phyloP scores from a whole-genome alignment of 2,797 vertebrate species.

The Lycodopsis pacificus region DNA sequence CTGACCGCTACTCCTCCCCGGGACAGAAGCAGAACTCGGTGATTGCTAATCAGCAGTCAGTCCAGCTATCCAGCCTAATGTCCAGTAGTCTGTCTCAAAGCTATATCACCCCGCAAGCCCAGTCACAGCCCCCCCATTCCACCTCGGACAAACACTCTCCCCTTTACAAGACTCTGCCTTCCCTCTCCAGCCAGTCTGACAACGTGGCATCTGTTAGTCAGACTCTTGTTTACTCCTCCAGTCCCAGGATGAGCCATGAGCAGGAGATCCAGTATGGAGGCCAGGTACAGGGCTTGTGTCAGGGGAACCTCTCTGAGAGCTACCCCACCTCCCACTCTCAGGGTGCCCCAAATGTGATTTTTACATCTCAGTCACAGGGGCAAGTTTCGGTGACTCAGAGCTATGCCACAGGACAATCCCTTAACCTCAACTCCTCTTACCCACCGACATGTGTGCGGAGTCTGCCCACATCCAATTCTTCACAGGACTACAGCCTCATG shows the following conservation, averaged over 20 bases:
- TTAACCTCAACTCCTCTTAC: slow-evolving; percentile 90
- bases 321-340: slow-evolving; percentile 94
- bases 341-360: slow-evolving; percentile 91
- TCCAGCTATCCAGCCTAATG: slow-evolving; percentile 91
- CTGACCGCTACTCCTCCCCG: slow-evolving; percentile 90
- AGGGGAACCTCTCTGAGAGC: slow-evolving; percentile 90
- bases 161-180: slow-evolving; percentile 91
- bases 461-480: slow-evolving; percentile 87
- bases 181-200: slow-evolving; percentile 90
- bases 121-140: slow-evolving; percentile 90
- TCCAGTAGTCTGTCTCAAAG: slow-evolving; percentile 92
- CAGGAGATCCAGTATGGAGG: slow-evolving; percentile 88
- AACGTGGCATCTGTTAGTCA: slow-evolving; percentile 89
- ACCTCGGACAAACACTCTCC: slow-evolving; percentile 90
- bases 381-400: slow-evolving; percentile 90
- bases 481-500: slow-evolving; percentile 89
- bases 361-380: slow-evolving; percentile 93
- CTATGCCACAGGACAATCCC: slow-evolving; percentile 90
- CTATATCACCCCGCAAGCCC: slow-evolving; percentile 88
- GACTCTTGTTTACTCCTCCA: slow-evolving; percentile 89
- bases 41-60: slow-evolving; percentile 94
- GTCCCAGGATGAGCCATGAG: slow-evolving; percentile 87
- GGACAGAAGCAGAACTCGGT: slow-evolving; percentile 93
- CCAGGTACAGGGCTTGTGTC: slow-evolving; percentile 90
- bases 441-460: slow-evolving; percentile 87